Evolutionary conservation across 2,888 invertebrate species (phyloP).

Genomic region (Microchrysa polita): DNA sequence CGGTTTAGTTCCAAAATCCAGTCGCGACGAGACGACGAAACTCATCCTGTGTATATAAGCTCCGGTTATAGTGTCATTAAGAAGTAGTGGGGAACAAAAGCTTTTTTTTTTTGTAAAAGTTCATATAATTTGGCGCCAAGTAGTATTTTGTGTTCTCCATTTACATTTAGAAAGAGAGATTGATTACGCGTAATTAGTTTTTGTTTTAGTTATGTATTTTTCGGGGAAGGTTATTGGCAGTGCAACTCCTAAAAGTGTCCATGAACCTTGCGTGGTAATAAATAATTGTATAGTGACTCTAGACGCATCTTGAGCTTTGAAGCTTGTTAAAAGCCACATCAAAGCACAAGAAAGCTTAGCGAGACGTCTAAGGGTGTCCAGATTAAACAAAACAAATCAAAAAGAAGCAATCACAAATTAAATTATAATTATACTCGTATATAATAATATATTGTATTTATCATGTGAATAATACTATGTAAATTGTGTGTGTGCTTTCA

Average conservation of each 20-base stretch:
- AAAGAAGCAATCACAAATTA: constrained; percentile 30
- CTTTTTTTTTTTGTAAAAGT: no score
- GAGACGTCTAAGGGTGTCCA: no score
- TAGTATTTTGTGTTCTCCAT: constrained; percentile 22
- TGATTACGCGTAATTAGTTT: constrained; percentile 12
- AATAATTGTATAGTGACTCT: constrained; percentile 23
- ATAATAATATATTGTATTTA: constrained; percentile 14
- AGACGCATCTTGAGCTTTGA: no score
- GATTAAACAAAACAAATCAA: constrained; percentile 28
- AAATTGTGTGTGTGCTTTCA: constrained; percentile 41
- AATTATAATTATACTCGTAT: constrained; percentile 10
- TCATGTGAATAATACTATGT: constrained; percentile 39
- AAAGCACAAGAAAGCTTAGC: no score
- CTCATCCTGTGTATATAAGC: constrained; percentile 53
- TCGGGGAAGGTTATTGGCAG: neutral
- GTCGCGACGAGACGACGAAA: constrained; percentile 46
- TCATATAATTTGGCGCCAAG: constrained; percentile 5
- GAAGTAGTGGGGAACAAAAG: constrained; percentile 44
- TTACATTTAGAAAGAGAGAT: constrained; percentile 20
- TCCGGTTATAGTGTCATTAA: constrained; percentile 56
- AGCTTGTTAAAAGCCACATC: no score
- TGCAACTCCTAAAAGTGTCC: neutral
- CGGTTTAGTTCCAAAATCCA: constrained; percentile 47
- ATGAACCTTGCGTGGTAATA: neutral
- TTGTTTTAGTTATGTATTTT: neutral